Conservation (phyloP, 2,888 invertebrate species). For the Trisateles emortualis region DNA sequence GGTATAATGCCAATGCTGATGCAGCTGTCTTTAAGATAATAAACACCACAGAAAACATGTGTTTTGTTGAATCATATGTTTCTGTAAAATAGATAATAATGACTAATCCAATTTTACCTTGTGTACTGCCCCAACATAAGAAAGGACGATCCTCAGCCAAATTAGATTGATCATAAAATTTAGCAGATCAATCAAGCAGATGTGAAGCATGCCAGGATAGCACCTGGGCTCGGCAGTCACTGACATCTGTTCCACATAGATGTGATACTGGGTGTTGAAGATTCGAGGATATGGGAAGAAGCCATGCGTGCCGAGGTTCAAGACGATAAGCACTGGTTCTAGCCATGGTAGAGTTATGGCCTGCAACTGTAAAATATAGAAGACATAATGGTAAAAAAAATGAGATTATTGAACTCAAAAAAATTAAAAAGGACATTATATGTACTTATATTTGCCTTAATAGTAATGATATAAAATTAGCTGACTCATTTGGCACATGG, state of each 20-base stretch:
- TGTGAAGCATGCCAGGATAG: conserved; percentile 73
- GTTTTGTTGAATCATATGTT: too few species aligned
- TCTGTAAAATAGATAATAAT: background rate
- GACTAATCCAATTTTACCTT: conserved; percentile 54
- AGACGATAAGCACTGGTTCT: conserved; percentile 62
- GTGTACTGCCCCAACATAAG: conserved; percentile 64
- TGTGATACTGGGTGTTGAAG: conserved; percentile 55
- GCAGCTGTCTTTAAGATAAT: too few species aligned
- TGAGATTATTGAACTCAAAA: background rate
- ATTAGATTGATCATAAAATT: conserved; percentile 69
- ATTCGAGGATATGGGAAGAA: conserved; percentile 71
- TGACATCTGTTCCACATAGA: conserved; percentile 57
- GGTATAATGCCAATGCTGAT: too few species aligned
- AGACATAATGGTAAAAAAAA: background rate
- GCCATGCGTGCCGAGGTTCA: conserved; percentile 76
- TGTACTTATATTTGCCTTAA: too few species aligned
- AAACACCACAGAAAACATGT: background rate
- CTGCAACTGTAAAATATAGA: conserved; percentile 52
- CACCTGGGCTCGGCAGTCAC: conserved; percentile 54
- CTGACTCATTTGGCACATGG: too few species aligned
- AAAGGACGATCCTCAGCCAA: conserved; percentile 69
- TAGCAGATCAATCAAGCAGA: conserved; percentile 64
- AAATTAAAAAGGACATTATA: background rate
- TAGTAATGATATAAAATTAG: too few species aligned
- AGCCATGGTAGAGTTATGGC: conserved; percentile 59